phyloP scores from a whole-genome alignment of 2,888 invertebrate genomes.

The Cerastis rubricosa region DNA sequence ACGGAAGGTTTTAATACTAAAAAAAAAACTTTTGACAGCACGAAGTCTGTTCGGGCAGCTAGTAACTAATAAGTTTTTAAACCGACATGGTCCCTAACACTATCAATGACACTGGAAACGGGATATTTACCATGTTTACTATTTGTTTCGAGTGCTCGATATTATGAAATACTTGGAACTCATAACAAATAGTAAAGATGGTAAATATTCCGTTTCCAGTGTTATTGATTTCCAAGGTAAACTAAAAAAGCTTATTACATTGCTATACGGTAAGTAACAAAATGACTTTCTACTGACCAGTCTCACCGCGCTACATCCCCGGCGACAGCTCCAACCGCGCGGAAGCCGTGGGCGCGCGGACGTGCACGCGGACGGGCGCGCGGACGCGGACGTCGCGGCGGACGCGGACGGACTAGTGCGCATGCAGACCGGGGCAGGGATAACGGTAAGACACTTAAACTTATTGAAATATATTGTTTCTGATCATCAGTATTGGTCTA shows the following conservation, averaged over 20 bases:
- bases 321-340: not conserved
- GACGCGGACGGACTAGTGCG: conserved; percentile 49
- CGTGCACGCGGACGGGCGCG: conserved; percentile 63
- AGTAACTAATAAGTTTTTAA: too few species aligned
- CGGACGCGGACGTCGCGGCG: conserved; percentile 63
- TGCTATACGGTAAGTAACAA: not conserved
- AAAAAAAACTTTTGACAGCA: too few species aligned
- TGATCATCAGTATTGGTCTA: not conserved
- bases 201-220: too few species aligned
- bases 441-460: conserved; percentile 59
- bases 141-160: too few species aligned
- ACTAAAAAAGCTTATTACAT: not conserved
- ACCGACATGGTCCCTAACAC: too few species aligned
- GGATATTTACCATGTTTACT: too few species aligned
- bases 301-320: conserved; percentile 71
- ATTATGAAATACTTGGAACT: too few species aligned
- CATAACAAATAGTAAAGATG: too few species aligned
- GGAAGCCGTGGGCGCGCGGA: conserved; percentile 64
- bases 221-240: too few species aligned
- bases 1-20: too few species aligned
- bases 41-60: too few species aligned
- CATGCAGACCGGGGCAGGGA: conserved; percentile 41
- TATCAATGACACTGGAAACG: too few species aligned
- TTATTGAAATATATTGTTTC: not conserved
- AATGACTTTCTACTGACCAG: not conserved